Evolutionary conservation across 2,113 vertebrate genomes (phyloP).

Genomic region (Emydocephalus ijimae): DNA sequence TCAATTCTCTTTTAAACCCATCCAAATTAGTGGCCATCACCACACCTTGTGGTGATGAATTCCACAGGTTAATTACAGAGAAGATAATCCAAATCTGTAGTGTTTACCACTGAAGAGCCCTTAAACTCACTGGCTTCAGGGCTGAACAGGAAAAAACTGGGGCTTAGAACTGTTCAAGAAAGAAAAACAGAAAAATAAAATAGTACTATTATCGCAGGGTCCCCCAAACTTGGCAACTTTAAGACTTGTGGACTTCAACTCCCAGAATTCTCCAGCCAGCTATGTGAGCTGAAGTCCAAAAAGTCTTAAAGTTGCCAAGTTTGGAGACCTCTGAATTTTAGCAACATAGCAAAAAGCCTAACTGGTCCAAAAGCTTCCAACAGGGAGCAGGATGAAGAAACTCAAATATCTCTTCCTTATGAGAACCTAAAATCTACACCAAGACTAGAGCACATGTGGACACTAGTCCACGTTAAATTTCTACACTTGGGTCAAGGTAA

Average conservation of each 20-base stretch:
- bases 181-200: not conserved
- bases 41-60: not conserved
- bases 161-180: not conserved
- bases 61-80: not conserved
- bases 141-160: no score
- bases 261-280: no score
- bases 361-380: not conserved
- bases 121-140: not conserved
- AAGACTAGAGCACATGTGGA: not conserved
- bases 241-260: no score
- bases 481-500: not conserved
- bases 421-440: not conserved
- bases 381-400: not conserved
- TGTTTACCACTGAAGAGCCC: not conserved
- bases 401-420: not conserved
- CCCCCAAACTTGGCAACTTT: no score
- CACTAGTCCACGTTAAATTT: not conserved
- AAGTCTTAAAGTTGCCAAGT: no score
- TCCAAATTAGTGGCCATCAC: not conserved
- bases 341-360: not conserved
- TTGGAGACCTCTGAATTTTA: no score
- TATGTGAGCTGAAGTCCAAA: no score
- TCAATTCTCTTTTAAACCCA: not conserved
- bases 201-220: no score
- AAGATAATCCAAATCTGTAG: not conserved